Base-by-base conservation (phyloP, 2,113 vertebrate genomes). In the Tylochromis polylepis region DNA sequence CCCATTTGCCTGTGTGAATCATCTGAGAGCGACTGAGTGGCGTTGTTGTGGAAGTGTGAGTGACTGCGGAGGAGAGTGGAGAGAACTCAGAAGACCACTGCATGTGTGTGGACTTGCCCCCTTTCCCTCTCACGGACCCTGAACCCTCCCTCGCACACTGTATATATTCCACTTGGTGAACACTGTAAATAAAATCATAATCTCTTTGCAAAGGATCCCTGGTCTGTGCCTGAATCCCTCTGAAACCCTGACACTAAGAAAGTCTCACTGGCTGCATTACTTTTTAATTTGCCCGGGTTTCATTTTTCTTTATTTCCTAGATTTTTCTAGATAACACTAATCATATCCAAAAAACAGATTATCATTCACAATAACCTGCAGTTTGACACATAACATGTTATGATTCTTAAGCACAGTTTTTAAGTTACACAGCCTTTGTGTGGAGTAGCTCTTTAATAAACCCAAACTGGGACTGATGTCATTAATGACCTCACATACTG, bases 401-500 rank as follows among this genome's bases (percentile, higher is more conserved):
- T 2, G 22, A 27, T 14, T 36, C 27, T 34, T 24, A 24, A 41
- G 34, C 53, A 80, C 20, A 27, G 78, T 80, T 56, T 38, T 57
- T 27, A 46, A 58, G 38, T 41, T 59, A 38, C 27, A 49, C 24
- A 31, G 29, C 20, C 62, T 59, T 27, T 43, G 77, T 36, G 24
- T 24, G 20, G 22, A 15, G 78, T 18, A 2, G 57, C 49, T 90
- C 65, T 55, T 89, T 88, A 82, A 91, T 78, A 80, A 83, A 80
- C 43, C 79, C 58, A 62, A 87, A 75, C 60, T 36, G 31, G 57
- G 29, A 79, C 20, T 89, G 88, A 85, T 81, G 93, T 92, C 88
- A 90, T 92, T 88, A 85, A 88, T 87, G 89, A 92, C 91, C 65
- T 88, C 20, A 88, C 91, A 87, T 70, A 58, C 62, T 72, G 82